Evolutionary conservation across 2,888 invertebrate genomes (phyloP), one percentile per base, ranked within the genome.

Genomic region (Ceratothoa steindachneri): DNA sequence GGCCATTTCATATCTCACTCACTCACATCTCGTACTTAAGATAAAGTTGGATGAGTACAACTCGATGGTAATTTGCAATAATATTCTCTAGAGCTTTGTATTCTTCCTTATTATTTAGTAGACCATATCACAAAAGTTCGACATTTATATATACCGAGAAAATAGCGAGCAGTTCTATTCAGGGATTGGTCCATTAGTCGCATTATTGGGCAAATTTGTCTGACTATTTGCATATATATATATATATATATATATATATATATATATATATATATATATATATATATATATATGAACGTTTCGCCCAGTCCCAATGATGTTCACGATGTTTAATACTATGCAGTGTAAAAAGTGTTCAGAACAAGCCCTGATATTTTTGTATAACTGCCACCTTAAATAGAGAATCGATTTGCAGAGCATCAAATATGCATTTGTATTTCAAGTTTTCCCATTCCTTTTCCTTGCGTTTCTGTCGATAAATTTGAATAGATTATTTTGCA

Each of bases 161-260:
- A 41, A 15, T 9, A 41, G n/a, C n/a, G n/a, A n/a, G n/a, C n/a
- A n/a, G n/a, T n/a, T n/a, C n/a, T n/a, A n/a, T n/a, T n/a, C n/a
- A n/a, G n/a, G n/a, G n/a, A n/a, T n/a, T n/a, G n/a, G n/a, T n/a
- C n/a, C n/a, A n/a, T n/a, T n/a, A n/a, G n/a, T n/a, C n/a, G n/a
- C n/a, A n/a, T n/a, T 51, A n/a, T 51, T 51, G 52, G 15, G 19
- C 15, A 51, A 41, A 51, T 51, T 22, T 68, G 2, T 68, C 2
- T 68, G 24, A 27, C 3, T 51, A 51, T 41, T 22, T 68, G 15
- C 41, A 41, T 68, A 41, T 68, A 68, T 68, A 68, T 68, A 41
- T 68, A 68, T 68, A 68, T 68, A 68, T 41, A 68, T 68, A 68
- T 41, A 31, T 68, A 68, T 68, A 68, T 68, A 68, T 68, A n/a